A percentile compares a stretch with the other conserved stretches of the same genome.
Evolutionary conservation across 1,140 invertebrate genomes (phyloP).

Genomic region (Zaprionus inermis): DNA sequence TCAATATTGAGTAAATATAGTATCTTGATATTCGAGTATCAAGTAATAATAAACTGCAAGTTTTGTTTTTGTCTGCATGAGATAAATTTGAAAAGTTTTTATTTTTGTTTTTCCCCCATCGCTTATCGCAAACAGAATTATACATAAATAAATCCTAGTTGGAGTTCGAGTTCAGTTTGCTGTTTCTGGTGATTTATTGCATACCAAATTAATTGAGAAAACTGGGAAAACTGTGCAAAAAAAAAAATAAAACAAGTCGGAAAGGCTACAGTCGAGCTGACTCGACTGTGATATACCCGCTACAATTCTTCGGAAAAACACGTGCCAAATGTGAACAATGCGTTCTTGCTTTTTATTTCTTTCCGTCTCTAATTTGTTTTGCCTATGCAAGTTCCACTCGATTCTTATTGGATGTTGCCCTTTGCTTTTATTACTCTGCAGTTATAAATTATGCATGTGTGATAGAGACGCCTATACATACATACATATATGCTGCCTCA

Average conservation of each 20-base stretch:
- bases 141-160: conserved; percentile 27
- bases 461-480: too few relatives aligned
- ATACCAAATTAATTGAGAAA: conserved; percentile 60
- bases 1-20: neutral
- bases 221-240: conserved; percentile 29
- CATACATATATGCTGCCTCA: too few relatives aligned
- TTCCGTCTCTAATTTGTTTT: too few relatives aligned
- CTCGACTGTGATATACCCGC: too few relatives aligned
- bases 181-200: conserved; percentile 53
- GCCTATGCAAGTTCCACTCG: too few relatives aligned
- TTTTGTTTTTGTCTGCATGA: conserved; percentile 20
- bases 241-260: conserved; percentile 25
- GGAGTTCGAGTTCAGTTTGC: conserved; percentile 3
- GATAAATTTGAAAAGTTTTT: conserved; percentile 31
- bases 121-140: conserved; percentile 12
- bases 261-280: too few relatives aligned
- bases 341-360: too few relatives aligned
- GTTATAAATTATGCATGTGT: too few relatives aligned
- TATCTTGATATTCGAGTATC: conserved; percentile 1
- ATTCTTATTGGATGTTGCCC: too few relatives aligned
- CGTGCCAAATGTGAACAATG: too few relatives aligned
- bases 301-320: too few relatives aligned
- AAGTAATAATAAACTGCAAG: conserved; percentile 4
- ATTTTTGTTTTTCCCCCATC: neutral
- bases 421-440: too few relatives aligned